Conservation (phyloP, 2,113 vertebrate genomes). For the Vombatus ursinus region DNA sequence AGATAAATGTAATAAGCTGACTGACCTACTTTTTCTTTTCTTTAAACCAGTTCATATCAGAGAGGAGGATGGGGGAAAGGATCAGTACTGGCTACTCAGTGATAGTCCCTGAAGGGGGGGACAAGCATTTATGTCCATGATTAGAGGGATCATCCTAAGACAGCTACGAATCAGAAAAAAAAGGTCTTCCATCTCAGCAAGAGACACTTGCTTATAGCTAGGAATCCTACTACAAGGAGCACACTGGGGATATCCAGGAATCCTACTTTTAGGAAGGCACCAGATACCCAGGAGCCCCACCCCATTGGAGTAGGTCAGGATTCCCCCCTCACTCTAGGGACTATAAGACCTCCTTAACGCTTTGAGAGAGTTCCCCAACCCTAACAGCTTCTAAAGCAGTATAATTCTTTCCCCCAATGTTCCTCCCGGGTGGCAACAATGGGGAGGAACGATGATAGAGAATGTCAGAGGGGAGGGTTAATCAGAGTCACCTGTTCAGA, state of each 20-base stretch:
- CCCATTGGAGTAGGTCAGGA: background rate
- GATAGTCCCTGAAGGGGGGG: background rate
- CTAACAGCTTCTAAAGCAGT: background rate
- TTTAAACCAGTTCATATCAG: background rate
- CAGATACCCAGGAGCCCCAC: background rate
- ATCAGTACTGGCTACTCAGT: background rate
- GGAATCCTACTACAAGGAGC: background rate
- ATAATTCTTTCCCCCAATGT: background rate
- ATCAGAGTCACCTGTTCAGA: background rate
- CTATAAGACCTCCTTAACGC: background rate
- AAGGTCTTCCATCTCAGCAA: background rate
- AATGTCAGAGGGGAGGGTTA: background rate
- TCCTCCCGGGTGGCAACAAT: background rate
- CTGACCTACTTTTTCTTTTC: background rate
- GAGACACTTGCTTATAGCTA: background rate
- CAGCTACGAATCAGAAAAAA: background rate
- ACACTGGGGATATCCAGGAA: background rate
- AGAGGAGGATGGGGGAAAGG: background rate
- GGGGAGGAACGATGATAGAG: background rate
- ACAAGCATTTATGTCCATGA: background rate
- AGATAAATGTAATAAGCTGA: rapidly evolving
- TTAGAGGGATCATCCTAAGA: background rate
- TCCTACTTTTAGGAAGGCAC: background rate
- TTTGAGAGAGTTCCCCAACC: background rate
- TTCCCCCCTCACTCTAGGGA: background rate